Evolutionary conservation across 2,113 vertebrate species (phyloP), one percentile per base, ranked within the genome.

Genomic region (Anguilla rostrata): DNA sequence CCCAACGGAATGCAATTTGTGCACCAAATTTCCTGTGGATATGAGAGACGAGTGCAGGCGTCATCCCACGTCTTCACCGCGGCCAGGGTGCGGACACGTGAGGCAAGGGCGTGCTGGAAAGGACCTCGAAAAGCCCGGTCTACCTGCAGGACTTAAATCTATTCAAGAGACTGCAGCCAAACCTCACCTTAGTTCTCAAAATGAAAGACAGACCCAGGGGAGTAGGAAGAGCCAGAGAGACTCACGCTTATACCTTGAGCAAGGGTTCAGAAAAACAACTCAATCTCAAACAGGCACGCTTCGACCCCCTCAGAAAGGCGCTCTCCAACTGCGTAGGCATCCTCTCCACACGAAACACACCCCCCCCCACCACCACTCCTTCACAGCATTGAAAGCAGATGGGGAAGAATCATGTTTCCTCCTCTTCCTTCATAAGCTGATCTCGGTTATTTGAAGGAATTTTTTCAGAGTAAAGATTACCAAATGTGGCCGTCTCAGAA

Each of bases 401-500:
- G 94, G 89, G 88, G 91, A 85, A 89, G 90, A 87, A 89, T 88
- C 79, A 85, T 85, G 87, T 88, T 86, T 88, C 85, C 84, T 82
- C 80, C 40, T 87, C 79, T 90, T 90, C 53, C 63, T 88, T 92
- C 91, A 90, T 91, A 90, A 89, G 78, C 89, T 39, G 83, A 88
- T 90, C 60, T 85, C 87, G 93, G 89, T 92, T 91, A 93, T 93
- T 95, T 93, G 91, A 94, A 94, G 91, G 91, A 92, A 93, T 94
- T 91, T 53, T 88, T 84, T 93, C 85, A 16, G 2, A 22, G 18
- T 91, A 89, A 93, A 90, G 82, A 84, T 87, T 88, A 81, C 89
- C 88, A 93, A 92, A 92, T 91, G 91, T 90, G 93, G 94, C 90
- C 20, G 75, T 87, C 91, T 92, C 87, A 2, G 8, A 8, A 49